Conservation (phyloP, 2,888 invertebrate species). For the Petrolisthes manimaculis region DNA sequence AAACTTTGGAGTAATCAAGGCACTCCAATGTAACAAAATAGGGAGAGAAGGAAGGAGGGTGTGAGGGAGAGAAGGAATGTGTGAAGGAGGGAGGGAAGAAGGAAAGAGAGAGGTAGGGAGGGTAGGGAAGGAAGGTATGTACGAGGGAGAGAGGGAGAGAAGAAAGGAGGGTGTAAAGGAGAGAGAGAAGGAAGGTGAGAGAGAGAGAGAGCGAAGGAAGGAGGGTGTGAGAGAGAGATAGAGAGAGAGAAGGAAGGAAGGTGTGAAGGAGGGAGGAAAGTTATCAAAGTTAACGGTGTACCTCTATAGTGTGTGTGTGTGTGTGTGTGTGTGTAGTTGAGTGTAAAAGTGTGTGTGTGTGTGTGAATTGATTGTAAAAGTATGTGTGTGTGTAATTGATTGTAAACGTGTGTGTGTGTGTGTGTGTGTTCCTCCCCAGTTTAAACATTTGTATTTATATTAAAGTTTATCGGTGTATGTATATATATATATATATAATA, state of each 20-base stretch:
- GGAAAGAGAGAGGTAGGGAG: not conserved
- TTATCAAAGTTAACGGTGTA: not conserved
- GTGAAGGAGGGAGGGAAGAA: not conserved
- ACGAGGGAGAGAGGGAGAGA: not conserved
- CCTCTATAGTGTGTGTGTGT: not conserved
- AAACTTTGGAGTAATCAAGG: no score
- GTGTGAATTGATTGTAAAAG: not conserved
- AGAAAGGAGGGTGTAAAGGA: not conserved
- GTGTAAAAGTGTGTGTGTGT: not conserved
- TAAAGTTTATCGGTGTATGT: constrained; percentile 5
- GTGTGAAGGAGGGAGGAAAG: not conserved
- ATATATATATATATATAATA: not conserved
- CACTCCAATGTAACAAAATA: no score
- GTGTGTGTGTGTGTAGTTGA: not conserved
- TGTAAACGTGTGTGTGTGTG: not conserved
- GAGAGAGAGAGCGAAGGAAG: not conserved
- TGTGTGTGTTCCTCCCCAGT: not conserved
- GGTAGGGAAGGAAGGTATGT: not conserved
- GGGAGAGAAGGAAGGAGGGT: not conserved
- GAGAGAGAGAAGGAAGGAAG: not conserved
- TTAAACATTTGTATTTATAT: not conserved
- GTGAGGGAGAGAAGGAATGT: not conserved
- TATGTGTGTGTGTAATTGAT: not conserved
- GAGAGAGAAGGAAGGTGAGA: not conserved
- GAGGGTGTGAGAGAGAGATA: not conserved